Evolutionary conservation across 2,113 vertebrate genomes (phyloP).

Genomic region (Leptosomus discolor): DNA sequence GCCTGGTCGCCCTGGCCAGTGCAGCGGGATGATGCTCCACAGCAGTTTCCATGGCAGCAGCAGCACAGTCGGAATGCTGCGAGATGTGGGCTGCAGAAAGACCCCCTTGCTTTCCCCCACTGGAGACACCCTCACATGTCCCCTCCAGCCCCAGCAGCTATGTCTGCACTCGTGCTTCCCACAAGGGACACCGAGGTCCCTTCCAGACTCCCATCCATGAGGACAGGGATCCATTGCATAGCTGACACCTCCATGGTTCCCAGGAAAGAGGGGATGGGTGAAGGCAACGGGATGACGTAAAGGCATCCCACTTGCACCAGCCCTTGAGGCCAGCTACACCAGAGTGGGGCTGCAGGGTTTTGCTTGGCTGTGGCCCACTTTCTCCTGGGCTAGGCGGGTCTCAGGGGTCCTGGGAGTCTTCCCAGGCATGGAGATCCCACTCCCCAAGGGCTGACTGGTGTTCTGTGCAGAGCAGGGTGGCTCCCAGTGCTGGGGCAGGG

Average conservation of each 20-base stretch:
- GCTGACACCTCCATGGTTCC: not conserved
- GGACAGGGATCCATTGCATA: not conserved
- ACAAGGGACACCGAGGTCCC: accelerated
- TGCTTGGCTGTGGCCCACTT: not conserved
- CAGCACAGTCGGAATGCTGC: accelerated
- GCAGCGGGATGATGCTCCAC: not conserved
- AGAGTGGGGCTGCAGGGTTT: not conserved
- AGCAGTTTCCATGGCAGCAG: slow-evolving; percentile 55
- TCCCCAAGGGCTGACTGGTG: not conserved
- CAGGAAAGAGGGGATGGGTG: not conserved
- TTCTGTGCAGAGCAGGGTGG: not conserved
- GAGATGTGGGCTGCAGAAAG: not conserved
- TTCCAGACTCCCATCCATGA: not conserved
- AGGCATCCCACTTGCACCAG: not conserved
- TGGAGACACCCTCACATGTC: not conserved
- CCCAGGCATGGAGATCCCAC: not conserved
- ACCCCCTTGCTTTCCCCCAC: not conserved
- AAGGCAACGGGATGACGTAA: not conserved
- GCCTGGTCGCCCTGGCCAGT: not conserved
- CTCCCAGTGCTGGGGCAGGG: not conserved
- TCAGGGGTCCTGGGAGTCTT: not conserved
- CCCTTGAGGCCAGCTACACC: not conserved
- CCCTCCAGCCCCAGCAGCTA: not conserved
- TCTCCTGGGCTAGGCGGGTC: not conserved
- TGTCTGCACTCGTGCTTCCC: not conserved